Percentiles rank a stretch among this genome's conserved stretches.
phyloP scores from a whole-genome alignment of 2,888 invertebrate species.

The Agrypnus murinus region DNA sequence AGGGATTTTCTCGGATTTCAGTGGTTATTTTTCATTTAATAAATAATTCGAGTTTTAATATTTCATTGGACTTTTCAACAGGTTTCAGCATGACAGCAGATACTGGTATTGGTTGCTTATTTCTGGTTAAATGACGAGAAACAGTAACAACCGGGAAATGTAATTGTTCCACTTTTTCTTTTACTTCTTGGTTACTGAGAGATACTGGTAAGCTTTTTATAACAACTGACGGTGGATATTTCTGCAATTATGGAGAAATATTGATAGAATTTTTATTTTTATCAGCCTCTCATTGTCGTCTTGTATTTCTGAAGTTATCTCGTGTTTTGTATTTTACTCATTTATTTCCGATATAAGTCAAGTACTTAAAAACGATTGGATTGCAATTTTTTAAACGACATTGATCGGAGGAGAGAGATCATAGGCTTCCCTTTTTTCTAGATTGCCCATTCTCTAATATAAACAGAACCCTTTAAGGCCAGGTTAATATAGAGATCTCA shows the following conservation, averaged over 20 bases:
- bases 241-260: neutral
- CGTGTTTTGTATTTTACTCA: no score
- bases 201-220: constrained; percentile 19
- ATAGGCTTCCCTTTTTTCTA: no score
- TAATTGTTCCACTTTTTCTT: constrained; percentile 6
- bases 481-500: no score
- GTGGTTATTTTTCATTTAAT: constrained; percentile 11
- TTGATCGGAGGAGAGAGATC: no score
- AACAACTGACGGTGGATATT: neutral
- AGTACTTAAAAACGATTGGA: no score
- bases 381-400: no score
- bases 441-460: no score
- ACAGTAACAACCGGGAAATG: constrained; percentile 4
- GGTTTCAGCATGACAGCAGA: constrained; percentile 1
- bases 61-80: constrained; percentile 7
- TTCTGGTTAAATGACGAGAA: constrained; percentile 1
- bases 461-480: no score
- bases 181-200: constrained; percentile 24
- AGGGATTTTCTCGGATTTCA: constrained; percentile 3
- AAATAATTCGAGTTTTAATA: constrained; percentile 20
- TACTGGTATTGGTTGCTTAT: constrained; percentile 11
- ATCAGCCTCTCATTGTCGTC: no score
- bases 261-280: constrained; percentile 5
- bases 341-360: no score
- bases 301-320: no score